These are phyloP conservation scores for Myiozetetes cayanensis DNA, from an alignment of 2,113 vertebrate genomes.

Conservation along the genomic window DNA sequence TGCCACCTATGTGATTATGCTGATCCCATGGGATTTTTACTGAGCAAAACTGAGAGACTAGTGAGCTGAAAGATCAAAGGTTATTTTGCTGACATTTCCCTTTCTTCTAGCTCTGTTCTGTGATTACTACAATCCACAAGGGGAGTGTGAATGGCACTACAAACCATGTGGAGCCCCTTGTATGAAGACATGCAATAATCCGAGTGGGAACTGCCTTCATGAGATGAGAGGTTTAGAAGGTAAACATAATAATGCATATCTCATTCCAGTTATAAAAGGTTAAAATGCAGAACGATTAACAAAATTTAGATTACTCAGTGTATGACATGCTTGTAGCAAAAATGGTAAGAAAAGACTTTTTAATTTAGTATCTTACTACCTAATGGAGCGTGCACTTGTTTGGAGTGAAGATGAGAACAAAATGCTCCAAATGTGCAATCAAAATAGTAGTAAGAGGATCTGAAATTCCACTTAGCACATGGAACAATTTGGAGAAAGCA, in stretches of 20 bases:
- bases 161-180: conserved; percentile 87
- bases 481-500: background rate
- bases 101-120: conserved; percentile 87
- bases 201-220: conserved; percentile 79
- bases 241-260: conserved; percentile 43
- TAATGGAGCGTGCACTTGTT: background rate
- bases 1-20: background rate
- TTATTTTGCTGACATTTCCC: background rate
- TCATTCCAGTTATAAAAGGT: background rate
- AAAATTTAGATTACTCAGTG: background rate
- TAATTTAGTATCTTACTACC: background rate
- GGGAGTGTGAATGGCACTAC: conserved; percentile 92
- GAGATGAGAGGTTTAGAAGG: conserved; percentile 85
- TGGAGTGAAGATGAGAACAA: background rate
- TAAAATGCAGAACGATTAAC: background rate
- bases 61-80: background rate
- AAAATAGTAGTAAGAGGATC: background rate
- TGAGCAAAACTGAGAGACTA: background rate
- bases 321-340: background rate
- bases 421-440: background rate
- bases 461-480: background rate
- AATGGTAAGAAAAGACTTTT: background rate
- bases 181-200: conserved; percentile 90
- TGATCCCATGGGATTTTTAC: background rate
- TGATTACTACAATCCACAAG: conserved; percentile 88